Evolutionary conservation across 2,888 invertebrate species (phyloP).

Genomic region (Ormia ochracea): DNA sequence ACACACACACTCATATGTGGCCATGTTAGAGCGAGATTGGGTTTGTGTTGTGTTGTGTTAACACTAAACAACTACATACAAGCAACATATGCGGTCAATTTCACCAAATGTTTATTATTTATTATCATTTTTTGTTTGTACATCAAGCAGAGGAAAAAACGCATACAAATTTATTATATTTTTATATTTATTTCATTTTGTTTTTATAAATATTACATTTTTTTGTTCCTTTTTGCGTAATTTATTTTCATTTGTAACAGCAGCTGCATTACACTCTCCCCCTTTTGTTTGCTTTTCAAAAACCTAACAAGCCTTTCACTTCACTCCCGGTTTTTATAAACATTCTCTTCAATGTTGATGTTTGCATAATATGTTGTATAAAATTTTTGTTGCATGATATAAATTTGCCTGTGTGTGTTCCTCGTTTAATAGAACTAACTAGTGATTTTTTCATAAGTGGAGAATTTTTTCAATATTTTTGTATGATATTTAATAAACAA

Average conservation of each 20-base stretch:
- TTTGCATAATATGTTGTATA: conserved; percentile 11
- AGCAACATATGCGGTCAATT: conserved; percentile 70
- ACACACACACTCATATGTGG: not conserved
- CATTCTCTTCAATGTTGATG: not conserved
- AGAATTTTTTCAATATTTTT: too few species aligned
- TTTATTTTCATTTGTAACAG: conserved; percentile 59
- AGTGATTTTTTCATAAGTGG: not conserved
- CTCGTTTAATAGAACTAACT: not conserved
- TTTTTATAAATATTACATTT: not conserved
- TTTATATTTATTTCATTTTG: conserved; percentile 44
- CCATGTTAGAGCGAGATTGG: not conserved
- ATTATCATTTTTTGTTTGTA: conserved; percentile 56
- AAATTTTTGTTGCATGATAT: conserved; percentile 26
- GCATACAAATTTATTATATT: conserved; percentile 41
- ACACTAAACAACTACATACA: conserved; percentile 60
- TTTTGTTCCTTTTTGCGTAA: conserved; percentile 27
- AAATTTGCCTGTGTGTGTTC: conserved; percentile 19
- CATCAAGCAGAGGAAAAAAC: not conserved
- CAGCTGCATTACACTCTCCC: conserved; percentile 44
- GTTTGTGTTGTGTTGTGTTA: conserved; percentile 32
- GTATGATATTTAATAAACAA: too few species aligned
- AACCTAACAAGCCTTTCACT: not conserved
- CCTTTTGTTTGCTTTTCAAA: not conserved
- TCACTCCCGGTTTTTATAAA: conserved; percentile 14
- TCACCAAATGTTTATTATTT: conserved; percentile 70